Percentiles rank a stretch among this genome's conserved stretches.
These are phyloP conservation scores for Argyresthia goedartella DNA, from an alignment of 2,888 invertebrate genomes.

Conservation along the genomic window DNA sequence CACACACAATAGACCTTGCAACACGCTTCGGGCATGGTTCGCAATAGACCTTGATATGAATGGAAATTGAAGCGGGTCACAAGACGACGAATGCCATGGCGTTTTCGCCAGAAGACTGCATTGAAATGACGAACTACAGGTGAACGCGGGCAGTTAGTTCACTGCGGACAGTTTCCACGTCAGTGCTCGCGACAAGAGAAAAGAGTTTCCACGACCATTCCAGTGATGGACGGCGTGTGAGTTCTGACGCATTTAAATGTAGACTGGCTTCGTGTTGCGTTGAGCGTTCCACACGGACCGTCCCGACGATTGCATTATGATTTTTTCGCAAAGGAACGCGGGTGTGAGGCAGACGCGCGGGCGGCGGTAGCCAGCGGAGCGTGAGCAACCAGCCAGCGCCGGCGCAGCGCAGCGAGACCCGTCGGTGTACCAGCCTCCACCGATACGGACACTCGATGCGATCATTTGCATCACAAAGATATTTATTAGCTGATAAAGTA, in stretches of 20 bases:
- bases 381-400: constrained; percentile 33
- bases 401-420: constrained; percentile 48
- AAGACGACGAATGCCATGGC: constrained; percentile 7
- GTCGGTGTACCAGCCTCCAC: constrained; percentile 9
- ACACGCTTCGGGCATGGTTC: constrained; percentile 10
- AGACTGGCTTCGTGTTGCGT: constrained; percentile 63
- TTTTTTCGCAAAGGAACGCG: constrained; percentile 68
- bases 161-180: constrained; percentile 38
- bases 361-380: constrained; percentile 50
- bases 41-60: constrained; percentile 10
- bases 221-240: constrained; percentile 67
- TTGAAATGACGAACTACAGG: constrained; percentile 31
- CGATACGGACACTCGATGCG: too few species aligned
- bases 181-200: constrained; percentile 50
- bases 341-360: constrained; percentile 35
- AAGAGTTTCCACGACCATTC: constrained; percentile 58
- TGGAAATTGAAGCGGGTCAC: constrained; percentile 11
- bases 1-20: constrained; percentile 4
- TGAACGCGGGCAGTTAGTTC: constrained; percentile 24
- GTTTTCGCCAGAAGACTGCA: not conserved
- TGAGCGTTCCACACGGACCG: constrained; percentile 65
- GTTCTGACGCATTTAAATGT: constrained; percentile 66
- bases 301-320: constrained; percentile 69
- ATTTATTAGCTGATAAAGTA: too few species aligned
- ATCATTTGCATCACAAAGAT: too few species aligned